Evolutionary conservation across 2,888 invertebrate genomes (phyloP), one percentile per base, ranked within the genome.

Genomic region (Heteromyza rotundicornis): DNA sequence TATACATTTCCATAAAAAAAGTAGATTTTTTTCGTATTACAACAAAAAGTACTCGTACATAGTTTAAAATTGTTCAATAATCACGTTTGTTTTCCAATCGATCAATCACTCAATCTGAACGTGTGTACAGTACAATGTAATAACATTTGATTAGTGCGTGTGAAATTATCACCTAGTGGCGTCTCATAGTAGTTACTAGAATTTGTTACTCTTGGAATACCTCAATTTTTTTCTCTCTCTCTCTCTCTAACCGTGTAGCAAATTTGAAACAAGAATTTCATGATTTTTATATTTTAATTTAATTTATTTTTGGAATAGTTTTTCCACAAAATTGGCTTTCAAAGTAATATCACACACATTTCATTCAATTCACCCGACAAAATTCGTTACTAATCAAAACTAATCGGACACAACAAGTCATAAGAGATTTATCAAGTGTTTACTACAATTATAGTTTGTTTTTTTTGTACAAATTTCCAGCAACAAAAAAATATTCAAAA

Each of bases 81-180:
- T 32, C 32, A 32, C 12, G n/a, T 32, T 32, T 12, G 32, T 32
- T 32, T 32, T 40, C 40, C n/a, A n/a, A n/a, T n/a, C n/a, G n/a
- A n/a, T n/a, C n/a, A n/a, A n/a, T 23, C 12, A 57, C 57, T 36
- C 50, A 57, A 57, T 57, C 57, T 57, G 20, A 57, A 23, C 57
- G 51, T 57, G 19, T 36, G 57, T 57, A 36, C 36, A 57, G 36
- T 50, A 8, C 22, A n/a, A 20, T 36, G 40, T 24, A 40, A 22
- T 22, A n/a, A n/a, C n/a, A n/a, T n/a, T n/a, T n/a, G n/a, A n/a
- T n/a, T 44, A n/a, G 12, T 32, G 32, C 12, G 32, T 32, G 32
- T n/a, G n/a, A n/a, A n/a, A n/a, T n/a, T n/a, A n/a, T n/a, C n/a
- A n/a, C n/a, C n/a, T n/a, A n/a, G n/a, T n/a, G n/a, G n/a, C n/a